Base-by-base conservation (phyloP, 2,888 invertebrate species). In the Tetramorium bicarinatum region DNA sequence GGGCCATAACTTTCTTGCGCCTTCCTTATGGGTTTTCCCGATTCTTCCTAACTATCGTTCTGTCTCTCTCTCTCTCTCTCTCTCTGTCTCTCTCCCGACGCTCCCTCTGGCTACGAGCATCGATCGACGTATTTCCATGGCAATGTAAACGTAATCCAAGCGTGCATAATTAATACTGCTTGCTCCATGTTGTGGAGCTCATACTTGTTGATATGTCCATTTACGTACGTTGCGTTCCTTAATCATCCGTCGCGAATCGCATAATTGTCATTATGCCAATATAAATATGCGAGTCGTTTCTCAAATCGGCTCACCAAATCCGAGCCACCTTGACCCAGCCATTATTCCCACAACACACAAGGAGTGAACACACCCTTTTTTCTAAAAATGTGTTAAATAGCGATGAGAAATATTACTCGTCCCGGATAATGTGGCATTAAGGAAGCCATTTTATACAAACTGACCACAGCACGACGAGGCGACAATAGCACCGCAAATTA, bases 81-180 rank as follows among this genome's bases (percentile, higher is more conserved):
- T 29, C 29, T 41, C 49, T 49, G 4, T 49, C 49, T 15, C 21
- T 38, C 9, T 18, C 61, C 0, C 13, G 13, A 4, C 25, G 25
- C 25, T 56, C n/a, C 21, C 44, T 15, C 21, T 71, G 29, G 62
- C 47, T 11, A 7, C 52, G 54, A n/a, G 21, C 11, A 74, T 75
- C 41, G 62, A 75, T 81, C 54, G 76, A 47, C n/a, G 25, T 11
- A 76, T 74, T 64, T 62, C 64, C 44, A 66, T 44, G 44, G 34
- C 47, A 56, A 76, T 82, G 61, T 59, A 66, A 82, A 82, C 47
- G 64, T 59, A 67, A 64, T 82, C 21, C 64, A 66, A 82, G 29
- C 75, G 47, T 82, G 56, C 34, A 79, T 79, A 67, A 79, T 79
- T 69, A 59, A 79, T 62, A 13, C 21, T 4, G 41, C 18, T 54